Evolutionary conservation across 1,140 invertebrate species (phyloP).

Genomic region (Heliconius hewitsoni): DNA sequence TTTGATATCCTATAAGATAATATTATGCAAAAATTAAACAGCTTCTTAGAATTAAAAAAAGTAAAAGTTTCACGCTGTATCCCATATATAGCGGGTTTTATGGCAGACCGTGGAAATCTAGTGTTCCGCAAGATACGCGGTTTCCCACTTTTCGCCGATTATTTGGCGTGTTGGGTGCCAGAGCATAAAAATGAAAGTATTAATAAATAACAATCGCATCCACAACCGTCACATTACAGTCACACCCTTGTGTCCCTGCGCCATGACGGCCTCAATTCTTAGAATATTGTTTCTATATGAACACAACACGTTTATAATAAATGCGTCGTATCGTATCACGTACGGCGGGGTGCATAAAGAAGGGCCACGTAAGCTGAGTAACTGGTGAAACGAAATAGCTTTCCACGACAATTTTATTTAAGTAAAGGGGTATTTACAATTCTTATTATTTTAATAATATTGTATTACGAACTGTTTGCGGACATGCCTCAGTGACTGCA

Average conservation of each 20-base stretch:
- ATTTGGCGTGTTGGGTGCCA: too few relatives aligned
- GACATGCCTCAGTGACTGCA: conserved; percentile 52
- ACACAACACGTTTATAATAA: neutral
- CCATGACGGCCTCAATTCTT: too few relatives aligned
- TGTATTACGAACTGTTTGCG: conserved; percentile 50
- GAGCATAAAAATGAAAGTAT: too few relatives aligned
- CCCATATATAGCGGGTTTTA: too few relatives aligned
- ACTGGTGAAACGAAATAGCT: conserved; percentile 37
- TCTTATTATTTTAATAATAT: conserved; percentile 49
- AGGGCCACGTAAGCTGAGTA: conserved; percentile 19
- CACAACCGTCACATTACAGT: too few relatives aligned
- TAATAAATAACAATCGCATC: too few relatives aligned
- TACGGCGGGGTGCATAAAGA: neutral
- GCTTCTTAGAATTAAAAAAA: neutral
- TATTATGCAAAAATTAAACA: neutral
- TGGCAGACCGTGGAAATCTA: too few relatives aligned
- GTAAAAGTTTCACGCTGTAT: too few relatives aligned
- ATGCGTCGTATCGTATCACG: neutral
- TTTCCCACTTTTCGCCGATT: too few relatives aligned
- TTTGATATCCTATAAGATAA: neutral
- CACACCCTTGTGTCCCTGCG: too few relatives aligned
- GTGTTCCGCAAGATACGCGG: too few relatives aligned
- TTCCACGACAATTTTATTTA: conserved; percentile 50
- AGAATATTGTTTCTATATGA: too few relatives aligned
- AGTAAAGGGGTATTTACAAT: conserved; percentile 39